phyloP scores from a whole-genome alignment of 2,113 vertebrate genomes.

The Neotoma lepida region DNA sequence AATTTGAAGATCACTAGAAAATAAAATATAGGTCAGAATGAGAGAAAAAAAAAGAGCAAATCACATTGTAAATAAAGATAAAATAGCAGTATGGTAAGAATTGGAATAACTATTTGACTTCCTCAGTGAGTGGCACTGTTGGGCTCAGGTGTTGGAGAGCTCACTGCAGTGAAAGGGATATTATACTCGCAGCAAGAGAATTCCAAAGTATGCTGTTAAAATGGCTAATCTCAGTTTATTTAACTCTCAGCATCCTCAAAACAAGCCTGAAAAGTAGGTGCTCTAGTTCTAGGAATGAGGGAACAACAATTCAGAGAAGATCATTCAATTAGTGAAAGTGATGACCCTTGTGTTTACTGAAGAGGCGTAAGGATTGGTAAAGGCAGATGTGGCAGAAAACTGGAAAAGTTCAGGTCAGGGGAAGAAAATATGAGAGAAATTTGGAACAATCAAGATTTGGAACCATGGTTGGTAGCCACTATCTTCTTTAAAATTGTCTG shows the following conservation, averaged over 20 bases:
- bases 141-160: neutral
- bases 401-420: neutral
- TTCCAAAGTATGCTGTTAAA: neutral
- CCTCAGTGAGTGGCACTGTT: neutral
- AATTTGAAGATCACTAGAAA: neutral
- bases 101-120: neutral
- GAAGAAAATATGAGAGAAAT: neutral
- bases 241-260: neutral
- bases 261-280: neutral
- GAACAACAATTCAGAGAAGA: conserved; percentile 2
- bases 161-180: neutral
- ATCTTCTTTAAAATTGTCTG: neutral
- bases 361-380: neutral
- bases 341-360: neutral
- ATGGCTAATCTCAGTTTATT: neutral
- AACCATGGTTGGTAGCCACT: neutral
- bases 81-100: neutral
- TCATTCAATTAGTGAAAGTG: neutral
- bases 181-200: neutral
- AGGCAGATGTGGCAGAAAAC: neutral
- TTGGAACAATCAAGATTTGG: neutral
- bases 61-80: neutral
- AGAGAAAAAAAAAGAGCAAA: neutral
- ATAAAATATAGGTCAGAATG: neutral
- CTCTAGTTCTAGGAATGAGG: neutral